Base-by-base conservation (phyloP, 1,140 invertebrate genomes). In the Physella acuta region DNA sequence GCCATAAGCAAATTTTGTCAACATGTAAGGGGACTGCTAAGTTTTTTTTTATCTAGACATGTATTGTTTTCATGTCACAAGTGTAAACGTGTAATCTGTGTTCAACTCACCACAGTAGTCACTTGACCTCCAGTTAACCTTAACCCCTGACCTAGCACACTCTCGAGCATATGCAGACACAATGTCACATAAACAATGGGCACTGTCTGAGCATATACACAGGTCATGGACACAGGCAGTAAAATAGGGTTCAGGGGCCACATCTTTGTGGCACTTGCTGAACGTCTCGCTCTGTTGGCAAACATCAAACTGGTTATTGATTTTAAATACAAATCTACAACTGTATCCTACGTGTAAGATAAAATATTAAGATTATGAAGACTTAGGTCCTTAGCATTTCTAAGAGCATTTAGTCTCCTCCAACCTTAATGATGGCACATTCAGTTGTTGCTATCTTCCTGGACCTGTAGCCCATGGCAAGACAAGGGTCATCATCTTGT, bases 111-210 rank as follows among this genome's bases (percentile, higher is more conserved):
- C 80, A 78, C 82, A 84, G 0, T 79, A 60, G 17, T 74, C 72
- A 14, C 63, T 60, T 20, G 77, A 74, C 31, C 81, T 73, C 82
- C 82, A 84, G 20, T 78, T 71, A 37, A 81, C 62, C 58, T 71
- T 75, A 61, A 87, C 74, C 1, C 92, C 93, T 16, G 92, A 81
- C 5, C 93, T 87, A 51, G 90, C 88, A 85, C 94, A 97, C 81
- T 95, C 92, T 72, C 91, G 89, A 1, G 92, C 92, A 81, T 97
- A 97, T 0, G 94, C 93, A 59, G 91, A 90, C 61, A 95, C 89
- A 63, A 93, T 91, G 76, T 95, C 93, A 85, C 94, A 97, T 78
- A 95, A 92, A 81, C 94, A 97, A 64, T 88, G 87, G 37, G 88
- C 85, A 8, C 88, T 87, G 24, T 88, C 87, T 3, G 89, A 88